Base-by-base conservation (phyloP, 2,888 invertebrate species). In the Pediacus dermestoides region DNA sequence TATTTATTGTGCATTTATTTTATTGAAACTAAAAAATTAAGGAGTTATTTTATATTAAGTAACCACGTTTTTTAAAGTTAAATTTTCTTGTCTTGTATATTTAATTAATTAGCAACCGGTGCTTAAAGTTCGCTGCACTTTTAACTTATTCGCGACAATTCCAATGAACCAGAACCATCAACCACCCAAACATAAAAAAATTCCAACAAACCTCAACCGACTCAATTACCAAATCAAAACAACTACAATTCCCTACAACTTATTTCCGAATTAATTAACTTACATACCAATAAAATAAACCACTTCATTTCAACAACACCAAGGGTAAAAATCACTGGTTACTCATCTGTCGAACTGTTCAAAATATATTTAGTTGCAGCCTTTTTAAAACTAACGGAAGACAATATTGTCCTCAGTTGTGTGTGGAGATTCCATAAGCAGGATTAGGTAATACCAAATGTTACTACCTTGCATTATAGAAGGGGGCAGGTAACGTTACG, bases 301-400 rank as follows among this genome's bases (percentile, higher is more conserved):
- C 52, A 52, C 46, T 54, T 59, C 58, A 59, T 60, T 42, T 46
- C 39, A 45, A 50, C 50, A 41, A 49, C n/a, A n/a, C n/a, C n/a
- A n/a, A 46, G 42, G 50, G 42, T 48, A 49, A 50, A 34, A 31
- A 28, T 31, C 57, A 61, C 59, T 52, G 40, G 48, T 47, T 32
- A n/a, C n/a, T 13, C 57, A 61, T 59, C 53, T 57, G 57, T 54
- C 38, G 46, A 46, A 65, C 63, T 63, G 63, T 57, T 54, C 48
- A 49, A 46, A 47, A 50, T 55, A 52, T 59, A 60, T 61, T 60
- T 60, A 52, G 53, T 52, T 51, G 52, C 57, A 44, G 60, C 52
- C 60, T 62, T 64, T 65, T 65, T 63, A 63, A 63, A 61, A 63
- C 55, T 56, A 50, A 39, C 55, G 60, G 63, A 63, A 63, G 53